Evolutionary conservation across 2,888 invertebrate species (phyloP), one percentile per base, ranked within the genome.

Genomic region (Morpho achilles): DNA sequence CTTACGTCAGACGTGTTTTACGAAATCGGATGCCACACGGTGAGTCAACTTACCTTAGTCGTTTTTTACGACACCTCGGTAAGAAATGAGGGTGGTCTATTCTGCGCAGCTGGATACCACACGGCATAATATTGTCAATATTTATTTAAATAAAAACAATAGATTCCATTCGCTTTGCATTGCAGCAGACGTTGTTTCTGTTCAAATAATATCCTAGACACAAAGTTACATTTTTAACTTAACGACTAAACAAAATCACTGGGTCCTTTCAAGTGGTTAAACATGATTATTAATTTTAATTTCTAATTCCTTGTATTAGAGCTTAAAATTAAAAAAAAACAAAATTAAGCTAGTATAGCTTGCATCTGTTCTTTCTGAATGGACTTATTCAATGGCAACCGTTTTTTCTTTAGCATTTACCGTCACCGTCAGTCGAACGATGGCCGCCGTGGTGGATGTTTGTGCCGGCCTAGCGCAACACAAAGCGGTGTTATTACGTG

Each of bases 391-490:
- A 75, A 66, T 68, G 66, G 65, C 60, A 40, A 66, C 64, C 66
- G 61, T 68, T 68, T 68, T 64, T 67, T 66, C 59, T 48, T 42
- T 62, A 58, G 59, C 66, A n/a, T 45, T 67, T 66, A 64, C 63
- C 66, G 62, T 59, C 62, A 59, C 57, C 66, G 62, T 62, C 75
- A 84, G 84, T 87, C 69, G 75, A 84, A 87, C 84, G 82, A 92
- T 92, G 91, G 88, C 91, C 66, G 84, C 87, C 74, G 84, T 80
- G 62, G 84, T 82, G 44, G 91, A 91, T 61, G 93, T 94, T 67
- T 92, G 93, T 77, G 92, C 92, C 70, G 87, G 93, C 65, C 83
- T 94, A 59, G 86, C 91, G 69, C 92, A 93, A 56, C 93, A 94
- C 80, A 93, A 92, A 80, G 86, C 91, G 52, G 91, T 92, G 61